Percentiles rank a stretch among this genome's conserved stretches.
These are phyloP conservation scores for Epistrophe eligans DNA, from an alignment of 2,888 invertebrate genomes.

Conservation along the genomic window DNA sequence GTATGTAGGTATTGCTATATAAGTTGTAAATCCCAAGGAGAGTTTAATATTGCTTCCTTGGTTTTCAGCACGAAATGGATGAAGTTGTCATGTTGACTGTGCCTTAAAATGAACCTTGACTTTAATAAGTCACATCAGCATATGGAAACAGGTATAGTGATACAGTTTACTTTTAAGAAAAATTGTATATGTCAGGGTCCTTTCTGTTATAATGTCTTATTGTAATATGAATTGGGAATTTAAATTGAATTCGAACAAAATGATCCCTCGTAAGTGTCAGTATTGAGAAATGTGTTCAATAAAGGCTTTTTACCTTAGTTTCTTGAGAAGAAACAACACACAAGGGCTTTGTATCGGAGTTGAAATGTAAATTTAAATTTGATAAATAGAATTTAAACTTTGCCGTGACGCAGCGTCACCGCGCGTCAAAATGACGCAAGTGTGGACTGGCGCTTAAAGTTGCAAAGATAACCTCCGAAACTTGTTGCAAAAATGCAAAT, in stretches of 20 bases:
- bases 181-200: slow-evolving; percentile 17
- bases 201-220: neutral
- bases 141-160: neutral
- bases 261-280: slow-evolving; percentile 1
- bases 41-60: slow-evolving; percentile 18
- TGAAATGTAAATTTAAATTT: neutral
- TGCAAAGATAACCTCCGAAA: neutral
- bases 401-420: too few relatives aligned
- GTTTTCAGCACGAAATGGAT: slow-evolving; percentile 12
- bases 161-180: neutral
- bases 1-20: neutral
- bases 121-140: slow-evolving; percentile 34
- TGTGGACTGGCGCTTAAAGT: too few relatives aligned
- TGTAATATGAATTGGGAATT: slow-evolving; percentile 11
- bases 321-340: neutral
- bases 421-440: too few relatives aligned
- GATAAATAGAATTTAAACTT: neutral
- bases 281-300: neutral
- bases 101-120: slow-evolving; percentile 25
- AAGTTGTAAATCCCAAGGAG: slow-evolving; percentile 40
- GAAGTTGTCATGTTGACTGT: slow-evolving; percentile 34
- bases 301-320: neutral
- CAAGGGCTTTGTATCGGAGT: neutral
- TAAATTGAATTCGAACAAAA: slow-evolving; percentile 27
- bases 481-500: neutral